Conservation (phyloP, 2,113 vertebrate species). For the Microcebus lehilahytsara region DNA sequence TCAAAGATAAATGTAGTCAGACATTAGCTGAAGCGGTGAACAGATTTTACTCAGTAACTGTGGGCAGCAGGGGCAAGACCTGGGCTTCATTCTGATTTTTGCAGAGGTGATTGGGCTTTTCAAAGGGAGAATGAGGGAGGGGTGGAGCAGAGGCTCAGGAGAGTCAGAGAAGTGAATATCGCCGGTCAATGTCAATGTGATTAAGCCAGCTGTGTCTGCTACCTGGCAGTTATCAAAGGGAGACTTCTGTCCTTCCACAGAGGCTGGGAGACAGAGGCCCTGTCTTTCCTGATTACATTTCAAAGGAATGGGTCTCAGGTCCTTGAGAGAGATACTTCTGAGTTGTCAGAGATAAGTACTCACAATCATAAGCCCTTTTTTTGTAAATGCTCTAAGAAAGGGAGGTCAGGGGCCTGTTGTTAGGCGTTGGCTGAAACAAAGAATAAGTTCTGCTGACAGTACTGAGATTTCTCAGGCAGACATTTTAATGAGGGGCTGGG, state of each 20-base stretch:
- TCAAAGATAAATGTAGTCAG: not conserved
- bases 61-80: not conserved
- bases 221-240: not conserved
- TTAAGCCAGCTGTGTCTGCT: not conserved
- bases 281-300: not conserved
- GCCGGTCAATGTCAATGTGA: no score
- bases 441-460: not conserved
- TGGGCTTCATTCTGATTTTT: not conserved
- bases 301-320: not conserved
- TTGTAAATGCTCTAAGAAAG: not conserved
- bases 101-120: not conserved
- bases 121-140: not conserved
- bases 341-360: not conserved
- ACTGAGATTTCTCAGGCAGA: not conserved
- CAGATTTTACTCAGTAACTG: not conserved
- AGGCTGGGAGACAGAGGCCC: not conserved
- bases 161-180: not conserved
- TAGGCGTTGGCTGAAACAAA: not conserved
- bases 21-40: not conserved
- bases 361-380: not conserved
- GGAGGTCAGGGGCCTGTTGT: not conserved
- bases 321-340: not conserved
- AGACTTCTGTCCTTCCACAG: not conserved
- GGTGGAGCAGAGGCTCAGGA: rapidly evolving
- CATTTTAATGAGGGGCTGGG: not conserved